These are phyloP conservation scores for Tetragonisca angustula DNA, from an alignment of 2,888 invertebrate genomes.

Conservation along the genomic window DNA sequence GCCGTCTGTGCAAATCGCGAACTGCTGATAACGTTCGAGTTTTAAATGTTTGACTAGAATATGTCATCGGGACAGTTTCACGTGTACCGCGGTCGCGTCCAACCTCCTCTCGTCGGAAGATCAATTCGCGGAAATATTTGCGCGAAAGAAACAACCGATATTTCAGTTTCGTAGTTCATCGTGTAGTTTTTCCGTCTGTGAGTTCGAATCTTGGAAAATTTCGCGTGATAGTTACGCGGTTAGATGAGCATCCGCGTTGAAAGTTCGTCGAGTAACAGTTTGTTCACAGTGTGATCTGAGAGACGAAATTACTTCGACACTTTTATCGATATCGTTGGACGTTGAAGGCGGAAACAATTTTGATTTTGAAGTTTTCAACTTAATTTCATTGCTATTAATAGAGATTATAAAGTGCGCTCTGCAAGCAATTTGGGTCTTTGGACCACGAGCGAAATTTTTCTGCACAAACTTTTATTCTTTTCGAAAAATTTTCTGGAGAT, in stretches of 20 bases:
- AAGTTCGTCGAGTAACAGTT: slow-evolving; percentile 10
- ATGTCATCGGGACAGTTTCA: slow-evolving; percentile 16
- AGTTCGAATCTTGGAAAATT: not conserved
- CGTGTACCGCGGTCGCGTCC: not conserved
- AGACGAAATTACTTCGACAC: not conserved
- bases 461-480: no score
- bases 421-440: no score
- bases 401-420: no score
- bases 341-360: no score
- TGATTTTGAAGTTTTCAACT: no score
- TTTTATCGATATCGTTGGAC: no score
- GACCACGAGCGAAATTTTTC: no score
- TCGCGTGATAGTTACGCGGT: not conserved
- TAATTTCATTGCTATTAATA: no score
- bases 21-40: slow-evolving; percentile 43
- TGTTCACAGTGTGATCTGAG: not conserved
- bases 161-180: not conserved
- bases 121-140: not conserved
- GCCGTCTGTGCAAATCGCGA: slow-evolving; percentile 50
- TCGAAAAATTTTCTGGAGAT: no score
- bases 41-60: slow-evolving; percentile 36
- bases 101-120: not conserved
- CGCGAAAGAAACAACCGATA: not conserved
- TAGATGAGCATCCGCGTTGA: not conserved
- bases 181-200: not conserved